phyloP scores from a whole-genome alignment of 2,888 invertebrate genomes.

The Dryomyza anilis region DNA sequence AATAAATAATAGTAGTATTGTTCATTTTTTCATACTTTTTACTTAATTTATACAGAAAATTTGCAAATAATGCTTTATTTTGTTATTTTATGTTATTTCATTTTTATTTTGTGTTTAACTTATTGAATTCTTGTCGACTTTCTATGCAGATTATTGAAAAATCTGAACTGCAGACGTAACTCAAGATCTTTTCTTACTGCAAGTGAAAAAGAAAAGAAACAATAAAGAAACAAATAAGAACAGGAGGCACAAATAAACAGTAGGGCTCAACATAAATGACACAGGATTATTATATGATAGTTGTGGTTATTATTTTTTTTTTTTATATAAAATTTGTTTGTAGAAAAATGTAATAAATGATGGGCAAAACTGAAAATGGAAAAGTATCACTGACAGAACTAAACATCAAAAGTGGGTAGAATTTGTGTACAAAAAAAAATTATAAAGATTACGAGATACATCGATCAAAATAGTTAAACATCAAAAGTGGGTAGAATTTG shows the following conservation, averaged over 20 bases:
- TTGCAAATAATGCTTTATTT: conserved; percentile 41
- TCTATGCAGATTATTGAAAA: conserved; percentile 92
- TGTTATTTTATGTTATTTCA: conserved; percentile 36
- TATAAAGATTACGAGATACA: neutral
- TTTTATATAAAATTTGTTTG: neutral
- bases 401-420: too few relatives aligned
- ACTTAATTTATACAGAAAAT: conserved; percentile 36
- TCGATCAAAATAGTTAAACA: too few relatives aligned
- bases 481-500: too few relatives aligned
- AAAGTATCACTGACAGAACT: too few relatives aligned
- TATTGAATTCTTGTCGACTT: conserved; percentile 87
- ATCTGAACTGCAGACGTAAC: conserved; percentile 93
- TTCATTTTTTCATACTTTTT: conserved; percentile 33
- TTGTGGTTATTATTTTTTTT: neutral
- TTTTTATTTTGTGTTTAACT: conserved; percentile 45
- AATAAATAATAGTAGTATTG: conserved; percentile 32
- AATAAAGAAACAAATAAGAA: conserved; percentile 41
- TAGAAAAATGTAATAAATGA: neutral
- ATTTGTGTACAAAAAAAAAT: neutral
- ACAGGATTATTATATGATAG: neutral
- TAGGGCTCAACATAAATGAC: conserved; percentile 26
- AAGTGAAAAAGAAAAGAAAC: conserved; percentile 47
- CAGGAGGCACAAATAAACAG: conserved; percentile 21
- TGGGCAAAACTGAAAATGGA: too few relatives aligned
- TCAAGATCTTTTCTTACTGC: conserved; percentile 95